phyloP scores from a whole-genome alignment of 2,888 invertebrate species.

The Epinotia demarniana region DNA sequence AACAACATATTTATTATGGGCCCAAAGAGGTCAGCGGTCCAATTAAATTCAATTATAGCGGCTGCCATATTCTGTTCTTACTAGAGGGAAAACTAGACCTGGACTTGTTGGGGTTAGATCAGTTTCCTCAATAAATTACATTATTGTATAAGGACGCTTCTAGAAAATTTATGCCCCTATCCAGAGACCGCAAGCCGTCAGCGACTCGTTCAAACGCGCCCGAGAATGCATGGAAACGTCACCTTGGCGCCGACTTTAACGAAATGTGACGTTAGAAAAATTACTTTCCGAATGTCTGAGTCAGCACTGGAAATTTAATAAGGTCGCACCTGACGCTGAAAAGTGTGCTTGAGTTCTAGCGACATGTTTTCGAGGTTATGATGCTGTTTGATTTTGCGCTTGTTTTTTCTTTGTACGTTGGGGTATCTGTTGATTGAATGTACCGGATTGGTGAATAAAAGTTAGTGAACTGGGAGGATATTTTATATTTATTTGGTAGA shows the following conservation, averaged over 20 bases:
- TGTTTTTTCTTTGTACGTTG: neutral
- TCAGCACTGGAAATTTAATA: slow-evolving; percentile 14
- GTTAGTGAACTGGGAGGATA: too few relatives aligned
- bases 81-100: too few relatives aligned
- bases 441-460: too few relatives aligned
- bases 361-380: neutral
- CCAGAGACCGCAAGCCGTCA: slow-evolving; percentile 13
- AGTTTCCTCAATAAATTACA: neutral
- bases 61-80: too few relatives aligned
- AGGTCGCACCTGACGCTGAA: slow-evolving; percentile 10
- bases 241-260: slow-evolving; percentile 26
- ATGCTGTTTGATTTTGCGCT: neutral
- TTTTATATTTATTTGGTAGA: too few relatives aligned
- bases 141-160: neutral
- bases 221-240: slow-evolving; percentile 38
- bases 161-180: neutral
- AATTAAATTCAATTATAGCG: too few relatives aligned
- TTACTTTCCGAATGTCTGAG: slow-evolving; percentile 30
- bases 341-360: neutral
- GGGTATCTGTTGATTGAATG: too few relatives aligned
- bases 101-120: too few relatives aligned
- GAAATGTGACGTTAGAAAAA: slow-evolving; percentile 36
- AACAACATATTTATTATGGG: too few relatives aligned
- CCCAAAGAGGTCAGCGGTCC: too few relatives aligned
- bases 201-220: slow-evolving; percentile 14